Evolutionary conservation across 1,140 invertebrate species (phyloP), one percentile per base, ranked within the genome.

Genomic region (Trichonephila clavata): DNA sequence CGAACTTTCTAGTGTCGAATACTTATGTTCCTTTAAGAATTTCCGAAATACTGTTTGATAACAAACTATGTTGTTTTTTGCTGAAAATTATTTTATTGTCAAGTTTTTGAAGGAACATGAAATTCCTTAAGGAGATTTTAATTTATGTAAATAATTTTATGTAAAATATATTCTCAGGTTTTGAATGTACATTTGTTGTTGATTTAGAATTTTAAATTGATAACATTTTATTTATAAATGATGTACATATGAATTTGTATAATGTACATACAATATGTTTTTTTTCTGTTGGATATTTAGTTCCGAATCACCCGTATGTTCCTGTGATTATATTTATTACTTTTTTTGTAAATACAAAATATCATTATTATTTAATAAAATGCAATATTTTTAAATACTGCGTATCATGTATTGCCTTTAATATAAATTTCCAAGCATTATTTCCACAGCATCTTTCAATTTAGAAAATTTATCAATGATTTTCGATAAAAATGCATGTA

Each of bases 161-260:
- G 27, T 2, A 16, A 77, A 24, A 77, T 32, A 77, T 10, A 71
- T 32, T 32, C 68, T 77, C 68, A 77, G 68, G 68, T 39, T 27
- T 77, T 68, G n/a, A n/a, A 77, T 77, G 68, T 77, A 77, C 68
- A 77, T 77, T 32, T 77, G 18, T 77, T 77, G 27, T 77, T 77
- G 32, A 39, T 77, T 77, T 77, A 32, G 18, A 24, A 77, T 77
- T 77, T 77, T 77, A 77, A 77, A 77, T 13, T 10, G 7, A 7
- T 32, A 32, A 32, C n/a, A n/a, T 77, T 77, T 77, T 77, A 77
- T 77, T 77, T 77, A 77, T 77, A 39, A 32, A 77, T 77, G 13
- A 32, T 77, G 68, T 77, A 77, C 18, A 77, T 77, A 77, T 18
- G 27, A 77, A 16, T 32, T 14, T 32, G 13, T 32, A 50, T 3